Evolutionary conservation across 2,888 invertebrate species (phyloP).

Genomic region (Brachyptera putata): DNA sequence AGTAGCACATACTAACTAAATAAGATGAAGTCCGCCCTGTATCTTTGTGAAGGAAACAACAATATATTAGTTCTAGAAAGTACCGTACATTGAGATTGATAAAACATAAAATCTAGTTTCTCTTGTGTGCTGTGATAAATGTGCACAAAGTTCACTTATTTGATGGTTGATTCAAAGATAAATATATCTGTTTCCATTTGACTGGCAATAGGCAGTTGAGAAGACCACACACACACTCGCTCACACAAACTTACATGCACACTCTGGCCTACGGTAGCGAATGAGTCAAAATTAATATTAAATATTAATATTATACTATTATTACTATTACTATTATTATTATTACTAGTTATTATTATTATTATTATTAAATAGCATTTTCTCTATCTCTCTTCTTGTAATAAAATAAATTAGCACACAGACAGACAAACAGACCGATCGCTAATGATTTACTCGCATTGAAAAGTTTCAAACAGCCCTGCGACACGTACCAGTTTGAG

Average conservation of each 20-base stretch:
- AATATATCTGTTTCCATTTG: too few species aligned
- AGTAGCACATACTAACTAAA: too few species aligned
- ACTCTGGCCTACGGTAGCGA: constrained; percentile 14
- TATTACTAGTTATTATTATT: too few species aligned
- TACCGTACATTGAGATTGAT: not conserved
- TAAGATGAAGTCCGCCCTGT: not conserved
- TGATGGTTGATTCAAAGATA: too few species aligned
- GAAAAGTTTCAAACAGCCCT: too few species aligned
- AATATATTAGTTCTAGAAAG: not conserved
- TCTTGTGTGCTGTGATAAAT: not conserved
- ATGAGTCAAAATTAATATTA: constrained; percentile 24
- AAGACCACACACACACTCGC: not conserved
- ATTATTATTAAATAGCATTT: constrained; percentile 1
- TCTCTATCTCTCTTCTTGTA: constrained; percentile 28
- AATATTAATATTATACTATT: too few species aligned
- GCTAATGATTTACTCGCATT: not conserved
- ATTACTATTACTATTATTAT: too few species aligned
- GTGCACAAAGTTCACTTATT: not conserved
- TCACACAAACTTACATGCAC: too few species aligned
- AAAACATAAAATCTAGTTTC: not conserved
- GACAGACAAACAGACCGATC: constrained; percentile 17
- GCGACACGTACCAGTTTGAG: too few species aligned
- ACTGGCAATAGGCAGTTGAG: not conserved
- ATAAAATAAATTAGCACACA: constrained; percentile 33
- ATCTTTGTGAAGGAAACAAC: not conserved